Evolutionary conservation across 2,888 invertebrate genomes (phyloP), one percentile per base, ranked within the genome.

Genomic region (Lymantria monacha): DNA sequence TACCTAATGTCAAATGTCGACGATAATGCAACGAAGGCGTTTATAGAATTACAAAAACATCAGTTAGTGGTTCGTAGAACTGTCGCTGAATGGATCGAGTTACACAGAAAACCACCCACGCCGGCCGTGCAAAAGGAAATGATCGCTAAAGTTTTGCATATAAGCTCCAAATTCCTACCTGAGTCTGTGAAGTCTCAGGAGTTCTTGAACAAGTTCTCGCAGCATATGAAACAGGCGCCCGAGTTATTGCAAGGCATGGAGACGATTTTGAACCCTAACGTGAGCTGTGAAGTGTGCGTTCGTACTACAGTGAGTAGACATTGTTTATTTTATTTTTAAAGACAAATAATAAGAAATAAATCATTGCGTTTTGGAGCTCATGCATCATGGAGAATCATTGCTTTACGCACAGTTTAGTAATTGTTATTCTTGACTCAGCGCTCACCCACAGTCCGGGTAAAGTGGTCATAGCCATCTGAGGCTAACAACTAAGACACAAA

Each of bases 241-340:
- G 88, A 92, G 43, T 73, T 96, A 53, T 81, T 98, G 65, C 86
- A 86, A 65, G 95, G 96, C 44, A 96, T 99, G 95, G 97, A 97
- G 82, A 95, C 94, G 1, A 96, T 98, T 51, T 93, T 98, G 30
- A 95, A 95, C 65, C 96, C 97, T 0, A 97, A 96, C 72, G 97
- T 97, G n/a, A 96, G 96, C 57, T 98, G 98, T 74, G 97, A 97
- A 77, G 97, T 97, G 65, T 98, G 98, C 74, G 97, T 97, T n/a
- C 96, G 97, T 63, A 96, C 96, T 38, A 97, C 97, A 77, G 93
- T 94, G 57, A 93, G 93, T 85, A 64, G 61, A 9, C 11, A 38
- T 8, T 33, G 5, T 22, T 41, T 14, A 11, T 37, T 15, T 22
- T 38, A 14, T 30, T 22, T 33, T 12, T 44, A 30, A 43, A 9